phyloP scores from a whole-genome alignment of 2,113 vertebrate genomes.

The Pomatostomus ruficeps region DNA sequence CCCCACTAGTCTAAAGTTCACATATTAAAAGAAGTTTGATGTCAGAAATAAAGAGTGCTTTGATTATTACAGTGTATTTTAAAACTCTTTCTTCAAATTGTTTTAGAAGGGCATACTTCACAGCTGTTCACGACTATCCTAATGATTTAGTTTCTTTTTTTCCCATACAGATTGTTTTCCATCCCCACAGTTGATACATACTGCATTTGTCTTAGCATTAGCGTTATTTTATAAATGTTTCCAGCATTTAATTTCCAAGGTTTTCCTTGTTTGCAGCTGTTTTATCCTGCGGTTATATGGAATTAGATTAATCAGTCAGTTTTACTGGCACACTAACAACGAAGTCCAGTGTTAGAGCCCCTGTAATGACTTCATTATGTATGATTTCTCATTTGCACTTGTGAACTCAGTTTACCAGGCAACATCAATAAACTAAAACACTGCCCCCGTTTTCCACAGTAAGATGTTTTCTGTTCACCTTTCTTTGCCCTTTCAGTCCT shows the following conservation, averaged over 20 bases:
- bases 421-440: conserved; percentile 46
- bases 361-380: conserved; percentile 52
- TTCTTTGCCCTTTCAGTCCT: background rate
- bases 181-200: background rate
- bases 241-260: conserved; percentile 39
- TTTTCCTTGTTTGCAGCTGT: conserved; percentile 47
- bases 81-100: background rate
- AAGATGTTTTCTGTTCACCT: background rate
- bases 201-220: conserved; percentile 18
- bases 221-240: conserved; percentile 58
- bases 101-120: background rate
- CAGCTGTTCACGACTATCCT: background rate
- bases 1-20: background rate
- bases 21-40: background rate
- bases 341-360: conserved; percentile 16
- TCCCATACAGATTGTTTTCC: conserved; percentile 31
- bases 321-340: conserved; percentile 54
- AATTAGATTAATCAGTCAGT: conserved; percentile 40
- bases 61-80: background rate
- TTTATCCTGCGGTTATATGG: conserved; percentile 29
- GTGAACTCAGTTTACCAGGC: conserved; percentile 51
- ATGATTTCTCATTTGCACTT: conserved; percentile 49
- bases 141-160: background rate
- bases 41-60: background rate
- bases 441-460: background rate